phyloP scores from a whole-genome alignment of 2,888 invertebrate species.

The Linnaemya tessellans region DNA sequence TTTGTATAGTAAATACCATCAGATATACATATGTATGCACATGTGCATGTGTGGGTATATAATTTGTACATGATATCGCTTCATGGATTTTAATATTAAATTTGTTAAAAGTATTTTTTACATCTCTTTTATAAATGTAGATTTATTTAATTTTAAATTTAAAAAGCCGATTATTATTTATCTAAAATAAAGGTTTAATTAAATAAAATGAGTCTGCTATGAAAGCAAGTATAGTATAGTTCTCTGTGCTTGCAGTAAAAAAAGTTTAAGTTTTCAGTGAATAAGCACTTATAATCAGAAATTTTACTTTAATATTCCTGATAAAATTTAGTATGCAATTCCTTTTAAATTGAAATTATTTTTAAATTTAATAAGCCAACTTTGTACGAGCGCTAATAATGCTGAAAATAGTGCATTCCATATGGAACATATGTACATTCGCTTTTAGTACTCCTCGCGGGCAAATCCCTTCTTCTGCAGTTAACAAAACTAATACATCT shows the following conservation, averaged over 20 bases:
- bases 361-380: too few relatives aligned
- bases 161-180: neutral
- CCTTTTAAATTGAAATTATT: too few relatives aligned
- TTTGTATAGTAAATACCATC: neutral
- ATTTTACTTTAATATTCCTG: too few relatives aligned
- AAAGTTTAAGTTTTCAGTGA: neutral
- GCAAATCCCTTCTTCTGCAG: too few relatives aligned
- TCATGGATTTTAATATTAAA: conserved; percentile 49
- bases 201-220: neutral
- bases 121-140: neutral
- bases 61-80: conserved; percentile 53
- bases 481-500: too few relatives aligned
- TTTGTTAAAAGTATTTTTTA: conserved; percentile 40
- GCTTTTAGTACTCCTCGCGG: too few relatives aligned
- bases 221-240: too few relatives aligned
- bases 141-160: neutral
- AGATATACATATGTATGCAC: neutral
- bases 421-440: too few relatives aligned
- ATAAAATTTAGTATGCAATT: too few relatives aligned
- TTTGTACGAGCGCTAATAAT: too few relatives aligned
- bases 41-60: neutral
- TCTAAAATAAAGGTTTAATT: neutral
- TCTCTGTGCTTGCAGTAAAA: too few relatives aligned
- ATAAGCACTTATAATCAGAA: neutral
- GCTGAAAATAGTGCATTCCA: too few relatives aligned